Base-by-base conservation (phyloP, 2,797 vertebrate species). In the Megaceryle alcyon region DNA sequence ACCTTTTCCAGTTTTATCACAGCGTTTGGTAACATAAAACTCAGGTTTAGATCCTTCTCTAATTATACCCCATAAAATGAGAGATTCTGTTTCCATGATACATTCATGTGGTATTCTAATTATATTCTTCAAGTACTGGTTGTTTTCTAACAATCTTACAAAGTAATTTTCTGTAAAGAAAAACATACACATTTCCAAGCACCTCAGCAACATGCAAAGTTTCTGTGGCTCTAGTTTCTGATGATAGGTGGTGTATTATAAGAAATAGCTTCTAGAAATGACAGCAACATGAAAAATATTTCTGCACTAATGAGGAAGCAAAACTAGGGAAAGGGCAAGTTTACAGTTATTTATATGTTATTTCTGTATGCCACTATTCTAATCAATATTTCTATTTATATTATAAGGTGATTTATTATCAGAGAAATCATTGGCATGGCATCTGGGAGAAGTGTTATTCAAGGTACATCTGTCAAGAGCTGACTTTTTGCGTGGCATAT, bases 361-460 rank as follows among this genome's bases (percentile, higher is more conserved):
- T 49, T 87, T 92, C n/a, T 72, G 6, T 77, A 80, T 77, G 56
- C 15, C 29, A 69, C 6, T 87, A 80, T 87, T 93, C 15, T 73
- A 92, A 87, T 85, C 78, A 95, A 80, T 92, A 87, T 87, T 93
- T 95, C 33, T 89, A 53, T 82, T 92, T 91, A 66, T 79, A 37
- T 68, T 91, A 73, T 48, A 53, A 14, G 49, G 22, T 77, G 71
- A 89, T 70, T 48, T 93, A 89, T 88, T 92, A 41, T 53, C 35
- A 77, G 75, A 80, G 11, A 93, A 89, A 61, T 87, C 53, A 85
- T 51, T 77, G 75, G 12, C 39, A 44, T 77, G 33, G 4, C n/a
- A 80, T 31, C 17, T 82, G 44, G 29, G 22, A 87, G 68, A 88
- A 59, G 9, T n/a, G 14, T 77, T 66, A 76, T 66, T 79, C 39